Base-by-base conservation (phyloP, 2,888 invertebrate species). In the Mimumesa dahlbomi region DNA sequence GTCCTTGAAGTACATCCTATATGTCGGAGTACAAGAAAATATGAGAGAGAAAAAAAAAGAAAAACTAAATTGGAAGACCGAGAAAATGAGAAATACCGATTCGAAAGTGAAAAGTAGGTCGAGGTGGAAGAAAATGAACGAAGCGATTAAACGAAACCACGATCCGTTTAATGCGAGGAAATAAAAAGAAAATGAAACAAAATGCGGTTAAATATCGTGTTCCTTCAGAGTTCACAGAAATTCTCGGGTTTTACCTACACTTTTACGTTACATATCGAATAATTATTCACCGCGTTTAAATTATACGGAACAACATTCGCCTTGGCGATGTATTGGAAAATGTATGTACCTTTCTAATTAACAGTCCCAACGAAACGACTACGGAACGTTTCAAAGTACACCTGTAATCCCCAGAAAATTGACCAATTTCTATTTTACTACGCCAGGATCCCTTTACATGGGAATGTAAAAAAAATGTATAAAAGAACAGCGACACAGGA, bases 201-300 rank as follows among this genome's bases (percentile, higher is more conserved):
- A 13, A 2, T 46, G 13, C 16, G n/a, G 13, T 29, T 25, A 6
- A 25, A 48, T 45, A 14, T 48, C 14, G 34, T 34, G 46, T 49
- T 53, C 19, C 29, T 19, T 34, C 9, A 48, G 49, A 42, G 42
- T 56, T 45, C 56, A 25, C 45, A 25, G 6, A 29, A 45, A 11
- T 9, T n/a, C 16, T 45, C n/a, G 21, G 11, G 29, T 31, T 34
- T 52, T 64, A 52, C 52, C 66, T 57, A 57, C 14, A 40, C 34
- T 31, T 54, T 38, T 13, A 16, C 22, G 22, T 1, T 16, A 34
- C 29, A 36, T 31, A 31, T 16, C 64, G n/a, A 34, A 46, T 9
- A n/a, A 42, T 42, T 19, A n/a, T 16, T 16, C 40, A 5, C 13
- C n/a, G 5, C 5, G 5, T 5, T 38, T 38, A n/a, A n/a, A 38